Percentiles rank a stretch among this genome's conserved stretches.
Evolutionary conservation across 2,113 vertebrate genomes (phyloP).

Genomic region (Tetrax tetrax): DNA sequence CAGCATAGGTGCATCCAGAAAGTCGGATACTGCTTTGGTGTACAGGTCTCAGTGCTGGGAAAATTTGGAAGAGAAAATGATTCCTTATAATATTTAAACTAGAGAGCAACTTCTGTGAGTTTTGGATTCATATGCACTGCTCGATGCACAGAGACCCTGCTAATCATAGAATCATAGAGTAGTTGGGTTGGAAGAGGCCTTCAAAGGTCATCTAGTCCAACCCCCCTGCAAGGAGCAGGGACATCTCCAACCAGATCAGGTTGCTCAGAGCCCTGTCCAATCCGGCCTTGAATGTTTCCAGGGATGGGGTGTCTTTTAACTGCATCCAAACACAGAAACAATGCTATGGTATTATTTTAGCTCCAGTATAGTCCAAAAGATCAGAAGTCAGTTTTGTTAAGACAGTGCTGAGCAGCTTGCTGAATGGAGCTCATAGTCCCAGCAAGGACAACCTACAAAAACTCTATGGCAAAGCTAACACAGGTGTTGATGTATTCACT

Average conservation of each 20-base stretch:
- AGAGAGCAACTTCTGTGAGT: neutral
- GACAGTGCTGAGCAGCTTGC: neutral
- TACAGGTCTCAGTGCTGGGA: neutral
- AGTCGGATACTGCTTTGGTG: neutral
- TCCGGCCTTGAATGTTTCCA: too few species aligned
- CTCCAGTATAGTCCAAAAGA: neutral
- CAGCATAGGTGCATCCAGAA: neutral
- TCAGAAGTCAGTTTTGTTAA: neutral
- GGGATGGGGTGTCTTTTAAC: neutral
- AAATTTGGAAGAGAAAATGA: neutral
- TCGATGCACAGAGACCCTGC: neutral
- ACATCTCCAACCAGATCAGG: too few species aligned
- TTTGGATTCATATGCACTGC: neutral
- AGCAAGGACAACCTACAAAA: neutral
- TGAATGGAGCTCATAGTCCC: neutral
- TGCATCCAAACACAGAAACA: neutral
- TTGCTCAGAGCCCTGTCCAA: too few species aligned
- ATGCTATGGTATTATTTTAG: neutral
- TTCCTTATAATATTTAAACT: neutral
- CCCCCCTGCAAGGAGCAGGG: too few species aligned
- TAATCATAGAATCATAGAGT: neutral
- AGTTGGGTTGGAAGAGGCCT: too few species aligned
- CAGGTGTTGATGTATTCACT: neutral
- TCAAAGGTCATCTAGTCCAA: too few species aligned
- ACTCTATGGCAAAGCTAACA: neutral